Conservation (phyloP, 92 coral and sea anemone species). For the Micromussa lordhowensis region DNA sequence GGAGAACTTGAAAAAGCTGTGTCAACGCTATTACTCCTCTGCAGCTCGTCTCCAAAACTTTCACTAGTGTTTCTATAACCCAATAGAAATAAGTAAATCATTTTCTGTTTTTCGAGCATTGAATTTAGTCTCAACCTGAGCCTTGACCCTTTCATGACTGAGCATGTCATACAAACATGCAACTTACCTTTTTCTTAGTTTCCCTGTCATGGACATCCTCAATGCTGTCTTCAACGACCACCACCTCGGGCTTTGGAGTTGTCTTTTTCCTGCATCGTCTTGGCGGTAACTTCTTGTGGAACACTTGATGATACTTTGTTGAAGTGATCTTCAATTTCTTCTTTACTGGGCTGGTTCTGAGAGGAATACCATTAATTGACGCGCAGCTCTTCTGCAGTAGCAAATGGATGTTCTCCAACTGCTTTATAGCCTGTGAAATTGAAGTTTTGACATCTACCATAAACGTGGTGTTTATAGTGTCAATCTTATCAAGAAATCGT, state of each 20-base stretch:
- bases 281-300: slow-evolving; percentile 54
- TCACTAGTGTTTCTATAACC: too few species aligned
- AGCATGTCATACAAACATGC: not conserved
- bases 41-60: too few species aligned
- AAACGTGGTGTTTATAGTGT: slow-evolving; percentile 32
- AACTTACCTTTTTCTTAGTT: not conserved
- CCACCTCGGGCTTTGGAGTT: not conserved
- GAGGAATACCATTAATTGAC: slow-evolving; percentile 50
- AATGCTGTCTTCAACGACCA: not conserved
- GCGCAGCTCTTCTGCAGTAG: slow-evolving; percentile 32
- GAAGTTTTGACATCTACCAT: slow-evolving; percentile 39
- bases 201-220: not conserved
- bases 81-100: too few species aligned
- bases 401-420: slow-evolving; percentile 31
- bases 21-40: too few species aligned
- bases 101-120: too few species aligned
- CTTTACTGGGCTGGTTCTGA: slow-evolving; percentile 61
- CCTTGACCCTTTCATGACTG: too few species aligned
- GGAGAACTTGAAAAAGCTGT: too few species aligned
- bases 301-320: slow-evolving; percentile 55
- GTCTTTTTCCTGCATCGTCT: slow-evolving; percentile 37
- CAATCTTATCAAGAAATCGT: slow-evolving; percentile 48
- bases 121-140: too few species aligned
- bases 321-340: slow-evolving; percentile 51
- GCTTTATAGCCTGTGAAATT: slow-evolving; percentile 42